These are phyloP conservation scores for Anguilla marmorata DNA, from an alignment of 2,797 vertebrate genomes.

Conservation along the genomic window DNA sequence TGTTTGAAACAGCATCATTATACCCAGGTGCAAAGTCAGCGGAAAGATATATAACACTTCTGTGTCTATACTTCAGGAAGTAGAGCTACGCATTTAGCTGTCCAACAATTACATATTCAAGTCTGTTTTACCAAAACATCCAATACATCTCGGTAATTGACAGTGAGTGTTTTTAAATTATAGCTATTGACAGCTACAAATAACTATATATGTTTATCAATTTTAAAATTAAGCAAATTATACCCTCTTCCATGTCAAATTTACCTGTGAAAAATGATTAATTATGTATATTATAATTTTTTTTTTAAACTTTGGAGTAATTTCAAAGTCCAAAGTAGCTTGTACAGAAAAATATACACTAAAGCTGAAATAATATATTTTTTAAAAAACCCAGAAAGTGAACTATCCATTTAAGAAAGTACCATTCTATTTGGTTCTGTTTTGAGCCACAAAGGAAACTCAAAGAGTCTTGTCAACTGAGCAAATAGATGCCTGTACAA, in stretches of 20 bases:
- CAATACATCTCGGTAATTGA: background rate
- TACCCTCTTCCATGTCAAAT: no score
- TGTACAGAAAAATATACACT: no score
- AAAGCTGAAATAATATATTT: no score
- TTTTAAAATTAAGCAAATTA: no score
- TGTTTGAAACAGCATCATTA: background rate
- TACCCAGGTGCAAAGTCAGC: background rate
- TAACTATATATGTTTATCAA: no score
- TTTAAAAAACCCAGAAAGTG: no score
- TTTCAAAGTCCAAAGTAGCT: no score
- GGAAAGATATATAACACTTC: background rate
- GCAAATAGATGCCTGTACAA: background rate
- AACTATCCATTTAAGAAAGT: background rate
- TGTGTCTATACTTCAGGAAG: background rate
- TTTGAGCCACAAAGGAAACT: background rate
- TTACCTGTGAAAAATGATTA: no score
- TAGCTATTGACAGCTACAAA: no score
- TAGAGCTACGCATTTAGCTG: background rate
- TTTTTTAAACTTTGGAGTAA: no score
- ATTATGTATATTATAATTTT: no score
- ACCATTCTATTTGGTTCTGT: background rate
- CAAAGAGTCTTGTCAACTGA: background rate
- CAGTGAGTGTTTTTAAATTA: background rate
- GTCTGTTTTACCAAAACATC: background rate
- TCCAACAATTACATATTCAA: background rate